Evolutionary conservation across 2,888 invertebrate genomes (phyloP).

Genomic region (Tetrapedia diversipes): DNA sequence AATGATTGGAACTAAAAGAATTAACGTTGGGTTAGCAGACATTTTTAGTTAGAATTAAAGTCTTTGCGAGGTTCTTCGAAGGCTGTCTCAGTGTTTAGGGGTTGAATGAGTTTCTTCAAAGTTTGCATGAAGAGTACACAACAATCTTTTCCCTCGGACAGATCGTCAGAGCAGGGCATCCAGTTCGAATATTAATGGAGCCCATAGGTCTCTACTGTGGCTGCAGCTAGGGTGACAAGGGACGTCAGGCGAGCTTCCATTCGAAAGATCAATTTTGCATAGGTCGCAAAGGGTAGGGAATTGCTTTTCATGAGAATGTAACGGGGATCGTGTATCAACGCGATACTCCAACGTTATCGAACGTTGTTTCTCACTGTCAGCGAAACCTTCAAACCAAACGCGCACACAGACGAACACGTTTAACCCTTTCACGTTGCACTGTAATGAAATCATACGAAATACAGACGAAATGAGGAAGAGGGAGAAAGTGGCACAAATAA

Average conservation of each 20-base stretch:
- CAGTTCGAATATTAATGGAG: slow-evolving; percentile 60
- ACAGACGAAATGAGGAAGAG: too few relatives aligned
- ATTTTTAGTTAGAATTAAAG: too few relatives aligned
- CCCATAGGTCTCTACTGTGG: slow-evolving; percentile 20
- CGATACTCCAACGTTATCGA: not conserved
- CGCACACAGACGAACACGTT: too few relatives aligned
- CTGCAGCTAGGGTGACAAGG: slow-evolving; percentile 41
- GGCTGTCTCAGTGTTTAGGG: too few relatives aligned
- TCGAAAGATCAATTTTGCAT: slow-evolving; percentile 56
- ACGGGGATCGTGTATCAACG: slow-evolving; percentile 31
- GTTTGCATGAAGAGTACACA: not conserved
- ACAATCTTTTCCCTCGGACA: not conserved
- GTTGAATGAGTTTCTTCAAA: not conserved
- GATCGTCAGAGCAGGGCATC: not conserved
- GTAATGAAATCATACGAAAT: too few relatives aligned
- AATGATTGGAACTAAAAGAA: too few relatives aligned
- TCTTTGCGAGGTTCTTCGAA: too few relatives aligned
- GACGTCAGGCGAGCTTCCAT: slow-evolving; percentile 44
- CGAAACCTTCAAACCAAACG: too few relatives aligned
- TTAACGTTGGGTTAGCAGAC: too few relatives aligned
- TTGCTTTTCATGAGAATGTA: slow-evolving; percentile 39
- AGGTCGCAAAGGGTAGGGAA: slow-evolving; percentile 41
- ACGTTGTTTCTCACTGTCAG: slow-evolving; percentile 7
- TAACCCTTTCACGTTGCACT: too few relatives aligned
- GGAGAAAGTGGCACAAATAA: too few relatives aligned